phyloP scores from a whole-genome alignment of 2,888 invertebrate species.

The Volucella bombylans region DNA sequence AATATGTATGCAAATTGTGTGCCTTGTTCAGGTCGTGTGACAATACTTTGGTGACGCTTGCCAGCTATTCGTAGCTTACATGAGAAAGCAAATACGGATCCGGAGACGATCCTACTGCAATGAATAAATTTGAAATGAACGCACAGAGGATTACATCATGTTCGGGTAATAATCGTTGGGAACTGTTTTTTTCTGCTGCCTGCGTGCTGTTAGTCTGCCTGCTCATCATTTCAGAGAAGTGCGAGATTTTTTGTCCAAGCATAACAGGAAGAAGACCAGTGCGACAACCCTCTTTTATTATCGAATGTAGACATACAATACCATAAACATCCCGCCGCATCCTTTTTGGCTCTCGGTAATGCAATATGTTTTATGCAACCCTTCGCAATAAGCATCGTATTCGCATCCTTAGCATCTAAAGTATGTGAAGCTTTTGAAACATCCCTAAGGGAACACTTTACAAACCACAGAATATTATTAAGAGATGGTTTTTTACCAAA shows the following conservation, averaged over 20 bases:
- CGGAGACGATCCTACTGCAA: constrained; percentile 53
- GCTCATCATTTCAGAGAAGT: constrained; percentile 40
- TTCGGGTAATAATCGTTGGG: constrained; percentile 59
- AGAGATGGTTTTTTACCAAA: constrained; percentile 51
- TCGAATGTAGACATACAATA: constrained; percentile 60
- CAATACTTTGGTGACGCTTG: constrained; percentile 58
- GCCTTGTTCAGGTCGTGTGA: constrained; percentile 65
- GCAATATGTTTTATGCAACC: constrained; percentile 67
- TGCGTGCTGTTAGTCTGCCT: constrained; percentile 15
- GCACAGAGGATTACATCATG: constrained; percentile 65
- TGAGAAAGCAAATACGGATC: constrained; percentile 69
- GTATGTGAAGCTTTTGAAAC: constrained; percentile 28
- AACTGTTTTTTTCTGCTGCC: constrained; percentile 11
- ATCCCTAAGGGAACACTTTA: constrained; percentile 60
- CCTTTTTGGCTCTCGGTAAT: constrained; percentile 44
- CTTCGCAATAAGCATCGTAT: constrained; percentile 32
- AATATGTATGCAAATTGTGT: constrained; percentile 72
- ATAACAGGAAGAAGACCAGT: not conserved
- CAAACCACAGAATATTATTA: constrained; percentile 70
- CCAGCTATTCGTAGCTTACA: constrained; percentile 18
- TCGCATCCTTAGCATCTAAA: not conserved
- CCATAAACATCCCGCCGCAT: constrained; percentile 64
- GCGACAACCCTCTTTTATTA: constrained; percentile 55
- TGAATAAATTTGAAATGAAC: constrained; percentile 66
- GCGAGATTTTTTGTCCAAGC: constrained; percentile 20